phyloP scores from a whole-genome alignment of 37 sponge, comb jelly and placozoan species.

The Hormiphora californensis region DNA sequence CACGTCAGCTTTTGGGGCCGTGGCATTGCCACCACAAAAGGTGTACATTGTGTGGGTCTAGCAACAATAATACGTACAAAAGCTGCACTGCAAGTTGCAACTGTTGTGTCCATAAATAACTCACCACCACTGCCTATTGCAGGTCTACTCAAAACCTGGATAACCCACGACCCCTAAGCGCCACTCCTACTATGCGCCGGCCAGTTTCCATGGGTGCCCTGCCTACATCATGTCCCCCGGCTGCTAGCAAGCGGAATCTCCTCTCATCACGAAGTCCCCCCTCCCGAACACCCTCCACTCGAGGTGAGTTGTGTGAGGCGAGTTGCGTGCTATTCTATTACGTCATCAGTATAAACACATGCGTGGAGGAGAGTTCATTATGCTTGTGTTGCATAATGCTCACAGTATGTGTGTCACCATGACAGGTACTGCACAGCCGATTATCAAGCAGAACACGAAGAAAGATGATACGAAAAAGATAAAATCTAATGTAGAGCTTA shows the following conservation, averaged over 20 bases:
- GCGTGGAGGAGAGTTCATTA: not conserved
- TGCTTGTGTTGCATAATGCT: not conserved
- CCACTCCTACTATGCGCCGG: not conserved
- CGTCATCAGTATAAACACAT: not conserved
- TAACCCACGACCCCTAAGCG: not conserved
- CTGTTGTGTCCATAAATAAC: not conserved
- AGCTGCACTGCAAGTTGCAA: not conserved
- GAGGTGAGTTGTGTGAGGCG: not conserved
- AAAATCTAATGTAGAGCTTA: conserved; percentile 18
- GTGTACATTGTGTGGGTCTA: too few relatives aligned
- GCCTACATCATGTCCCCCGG: not conserved
- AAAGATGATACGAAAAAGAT: conserved; percentile 16
- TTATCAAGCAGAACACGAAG: conserved; percentile 32
- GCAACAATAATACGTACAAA: too few relatives aligned
- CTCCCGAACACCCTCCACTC: too few relatives aligned
- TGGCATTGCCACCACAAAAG: too few relatives aligned
- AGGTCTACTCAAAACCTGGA: conserved; percentile 1
- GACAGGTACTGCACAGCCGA: not conserved
- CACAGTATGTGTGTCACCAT: not conserved
- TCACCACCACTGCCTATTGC: not conserved
- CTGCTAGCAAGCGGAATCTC: too few relatives aligned
- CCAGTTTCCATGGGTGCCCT: conserved; percentile 41
- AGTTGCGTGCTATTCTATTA: not conserved
- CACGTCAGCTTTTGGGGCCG: too few relatives aligned
- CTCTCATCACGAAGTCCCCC: too few relatives aligned